A percentile compares a stretch with the other conserved stretches of the same genome.
These are phyloP conservation scores for Pangasius sanitwongsei DNA, from an alignment of 2,797 vertebrate species.

Conservation along the genomic window DNA sequence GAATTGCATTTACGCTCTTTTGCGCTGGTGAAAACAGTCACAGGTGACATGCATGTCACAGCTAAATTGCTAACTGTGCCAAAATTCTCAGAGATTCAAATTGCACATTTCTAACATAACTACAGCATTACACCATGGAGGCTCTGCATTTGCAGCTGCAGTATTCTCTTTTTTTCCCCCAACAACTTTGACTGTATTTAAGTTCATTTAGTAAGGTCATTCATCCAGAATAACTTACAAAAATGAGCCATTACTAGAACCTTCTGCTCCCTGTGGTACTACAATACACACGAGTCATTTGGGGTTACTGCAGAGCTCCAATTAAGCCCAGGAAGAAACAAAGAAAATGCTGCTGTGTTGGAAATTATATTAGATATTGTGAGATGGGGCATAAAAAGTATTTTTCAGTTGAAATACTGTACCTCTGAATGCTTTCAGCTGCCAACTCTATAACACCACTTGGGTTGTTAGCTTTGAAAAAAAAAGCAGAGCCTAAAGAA, in stretches of 20 bases:
- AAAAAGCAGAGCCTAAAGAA: background rate
- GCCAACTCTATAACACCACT: background rate
- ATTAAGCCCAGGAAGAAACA: constrained; percentile 21
- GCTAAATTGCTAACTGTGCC: background rate
- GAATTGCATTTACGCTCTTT: background rate
- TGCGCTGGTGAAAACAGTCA: background rate
- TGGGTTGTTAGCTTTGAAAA: background rate
- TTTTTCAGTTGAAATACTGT: constrained; percentile 4
- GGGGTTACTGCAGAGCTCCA: constrained; percentile 25
- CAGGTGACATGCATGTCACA: background rate
- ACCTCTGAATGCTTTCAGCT: background rate
- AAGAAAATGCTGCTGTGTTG: constrained; percentile 10
- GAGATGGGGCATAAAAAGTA: background rate
- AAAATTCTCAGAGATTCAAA: too few species aligned
- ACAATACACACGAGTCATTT: background rate
- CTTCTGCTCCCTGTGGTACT: constrained; percentile 7
- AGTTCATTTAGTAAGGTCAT: background rate
- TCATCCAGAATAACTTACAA: constrained; percentile 29
- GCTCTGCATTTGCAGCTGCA: background rate
- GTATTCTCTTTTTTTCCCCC: background rate
- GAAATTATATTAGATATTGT: constrained; percentile 12
- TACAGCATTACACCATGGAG: background rate
- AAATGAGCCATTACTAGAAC: constrained; percentile 17
- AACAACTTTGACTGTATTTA: background rate
- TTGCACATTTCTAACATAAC: background rate